phyloP scores from a whole-genome alignment of 1,140 invertebrate genomes.

The Penaeus japonicus region DNA sequence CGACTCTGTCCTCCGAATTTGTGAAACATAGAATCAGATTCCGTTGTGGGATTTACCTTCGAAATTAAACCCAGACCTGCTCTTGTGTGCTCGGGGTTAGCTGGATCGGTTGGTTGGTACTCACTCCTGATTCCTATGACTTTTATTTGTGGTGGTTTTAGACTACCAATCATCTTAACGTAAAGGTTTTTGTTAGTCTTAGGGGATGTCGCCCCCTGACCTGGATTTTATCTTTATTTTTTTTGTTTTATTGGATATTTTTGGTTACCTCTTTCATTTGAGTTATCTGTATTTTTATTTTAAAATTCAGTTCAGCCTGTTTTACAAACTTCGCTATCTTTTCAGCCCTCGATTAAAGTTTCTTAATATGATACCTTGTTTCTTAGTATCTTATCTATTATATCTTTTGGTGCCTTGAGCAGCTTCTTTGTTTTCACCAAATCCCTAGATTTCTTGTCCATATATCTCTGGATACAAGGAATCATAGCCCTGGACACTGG shows the following conservation, averaged over 20 bases:
- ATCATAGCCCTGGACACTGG: too few relatives aligned
- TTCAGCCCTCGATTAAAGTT: too few relatives aligned
- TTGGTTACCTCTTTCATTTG: neutral
- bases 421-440: too few relatives aligned
- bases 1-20: neutral
- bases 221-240: neutral
- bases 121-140: neutral
- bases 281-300: too few relatives aligned
- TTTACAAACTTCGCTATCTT: too few relatives aligned
- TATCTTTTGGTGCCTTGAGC: too few relatives aligned
- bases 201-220: neutral
- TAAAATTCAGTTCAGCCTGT: too few relatives aligned
- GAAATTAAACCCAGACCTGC: neutral
- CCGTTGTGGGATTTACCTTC: neutral
- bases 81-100: conserved; percentile 3
- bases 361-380: too few relatives aligned
- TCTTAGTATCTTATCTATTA: too few relatives aligned
- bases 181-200: neutral
- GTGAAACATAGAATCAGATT: conserved; percentile 23
- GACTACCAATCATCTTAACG: conserved; percentile 7
- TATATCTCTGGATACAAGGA: too few relatives aligned
- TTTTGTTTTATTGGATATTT: neutral
- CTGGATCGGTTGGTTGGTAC: conserved; percentile 21
- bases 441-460: too few relatives aligned
- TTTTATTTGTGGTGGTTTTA: neutral